These are phyloP conservation scores for Noctilio leporinus DNA, from an alignment of 2,113 vertebrate species.

Conservation along the genomic window DNA sequence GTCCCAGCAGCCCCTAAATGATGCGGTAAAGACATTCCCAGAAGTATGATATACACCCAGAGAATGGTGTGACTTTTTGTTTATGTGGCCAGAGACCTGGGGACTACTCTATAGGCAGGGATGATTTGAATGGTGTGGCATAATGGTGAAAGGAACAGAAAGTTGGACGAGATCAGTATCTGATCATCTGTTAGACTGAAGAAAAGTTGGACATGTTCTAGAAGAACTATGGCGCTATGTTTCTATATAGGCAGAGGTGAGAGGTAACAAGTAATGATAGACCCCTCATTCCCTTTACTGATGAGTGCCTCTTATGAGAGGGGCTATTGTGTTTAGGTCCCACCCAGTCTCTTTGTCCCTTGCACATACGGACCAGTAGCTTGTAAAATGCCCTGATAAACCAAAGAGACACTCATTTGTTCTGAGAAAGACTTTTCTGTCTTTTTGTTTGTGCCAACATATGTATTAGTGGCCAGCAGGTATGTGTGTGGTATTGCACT, in stretches of 20 bases:
- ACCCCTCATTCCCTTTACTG: neutral
- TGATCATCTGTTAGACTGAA: neutral
- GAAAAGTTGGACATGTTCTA: neutral
- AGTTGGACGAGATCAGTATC: rapidly evolving
- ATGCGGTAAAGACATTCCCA: neutral
- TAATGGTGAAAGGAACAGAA: neutral
- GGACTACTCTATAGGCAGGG: too few species aligned
- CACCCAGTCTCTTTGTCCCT: neutral
- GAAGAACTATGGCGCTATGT: neutral
- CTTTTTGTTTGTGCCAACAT: neutral
- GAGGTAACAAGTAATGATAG: too few species aligned
- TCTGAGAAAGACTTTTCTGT: neutral
- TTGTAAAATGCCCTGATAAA: neutral
- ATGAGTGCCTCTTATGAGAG: neutral
- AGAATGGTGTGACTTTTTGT: too few species aligned
- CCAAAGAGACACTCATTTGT: neutral
- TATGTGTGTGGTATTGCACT: rapidly evolving
- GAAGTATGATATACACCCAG: too few species aligned
- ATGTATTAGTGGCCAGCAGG: neutral
- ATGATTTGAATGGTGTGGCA: neutral
- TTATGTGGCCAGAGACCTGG: neutral
- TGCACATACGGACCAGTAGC: neutral
- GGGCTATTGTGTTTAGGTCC: neutral
- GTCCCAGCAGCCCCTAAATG: too few species aligned
- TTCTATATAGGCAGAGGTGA: neutral